Conservation (phyloP, 2,797 vertebrate species). For the Holocentrus rufus region DNA sequence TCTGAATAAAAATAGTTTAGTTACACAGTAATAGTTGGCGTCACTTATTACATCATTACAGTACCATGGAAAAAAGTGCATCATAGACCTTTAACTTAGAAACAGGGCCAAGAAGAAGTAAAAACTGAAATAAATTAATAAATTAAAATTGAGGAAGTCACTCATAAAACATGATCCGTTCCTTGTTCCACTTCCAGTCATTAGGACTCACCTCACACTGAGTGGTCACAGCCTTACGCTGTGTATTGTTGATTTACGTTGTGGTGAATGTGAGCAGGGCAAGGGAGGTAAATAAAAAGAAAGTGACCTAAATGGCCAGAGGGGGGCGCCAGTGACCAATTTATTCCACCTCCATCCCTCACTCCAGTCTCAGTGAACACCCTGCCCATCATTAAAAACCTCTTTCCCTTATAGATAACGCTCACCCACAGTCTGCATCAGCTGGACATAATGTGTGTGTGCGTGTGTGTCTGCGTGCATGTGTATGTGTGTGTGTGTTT, state of each 20-base stretch:
- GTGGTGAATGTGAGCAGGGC: not conserved
- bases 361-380: constrained; percentile 58
- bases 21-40: not conserved
- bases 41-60: not conserved
- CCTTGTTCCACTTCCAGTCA: not conserved
- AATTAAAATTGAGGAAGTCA: too few species aligned
- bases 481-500: constrained; percentile 7
- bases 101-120: too few species aligned
- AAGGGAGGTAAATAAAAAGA: not conserved
- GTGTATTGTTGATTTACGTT: not conserved
- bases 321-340: constrained; percentile 64
- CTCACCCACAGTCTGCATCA: constrained; percentile 51
- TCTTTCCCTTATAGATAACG: constrained; percentile 40
- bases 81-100: too few species aligned
- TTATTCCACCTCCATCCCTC: constrained; percentile 15
- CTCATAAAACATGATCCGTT: not conserved
- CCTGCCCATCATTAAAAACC: constrained; percentile 54
- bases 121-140: too few species aligned
- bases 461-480: constrained; percentile 2
- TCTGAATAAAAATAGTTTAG: not conserved
- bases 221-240: not conserved
- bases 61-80: not conserved
- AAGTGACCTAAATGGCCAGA: constrained; percentile 41
- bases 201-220: not conserved
- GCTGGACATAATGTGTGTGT: constrained; percentile 24